Conservation (phyloP, 92 coral and sea anemone species). For the Siderastrea radians region DNA sequence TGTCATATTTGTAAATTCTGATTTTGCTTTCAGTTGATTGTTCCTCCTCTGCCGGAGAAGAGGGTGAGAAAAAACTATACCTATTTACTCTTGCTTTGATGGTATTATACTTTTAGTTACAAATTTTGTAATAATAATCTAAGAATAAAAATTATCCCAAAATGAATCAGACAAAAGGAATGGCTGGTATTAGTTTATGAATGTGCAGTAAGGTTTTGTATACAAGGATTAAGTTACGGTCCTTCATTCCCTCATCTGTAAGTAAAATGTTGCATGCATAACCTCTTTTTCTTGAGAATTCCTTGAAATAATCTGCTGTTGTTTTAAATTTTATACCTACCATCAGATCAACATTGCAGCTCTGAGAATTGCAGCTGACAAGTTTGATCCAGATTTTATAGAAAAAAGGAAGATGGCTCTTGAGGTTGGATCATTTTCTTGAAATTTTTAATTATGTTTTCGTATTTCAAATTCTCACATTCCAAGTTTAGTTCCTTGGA, state of each 20-base stretch:
- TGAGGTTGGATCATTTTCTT: constrained; percentile 67
- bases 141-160: no score
- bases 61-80: constrained; percentile 72
- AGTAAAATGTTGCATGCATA: not conserved
- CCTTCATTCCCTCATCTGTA: not conserved
- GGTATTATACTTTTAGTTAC: no score
- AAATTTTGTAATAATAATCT: no score
- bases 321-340: not conserved
- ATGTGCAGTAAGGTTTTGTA: no score
- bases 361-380: constrained; percentile 89
- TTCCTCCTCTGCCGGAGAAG: constrained; percentile 97
- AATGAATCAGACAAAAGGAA: no score
- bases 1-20: not conserved
- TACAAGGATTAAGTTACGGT: no score
- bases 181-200: no score
- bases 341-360: constrained; percentile 87
- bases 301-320: not conserved
- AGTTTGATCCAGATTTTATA: constrained; percentile 97
- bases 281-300: not conserved
- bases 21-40: constrained; percentile 76
- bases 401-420: constrained; percentile 92
- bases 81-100: no score
- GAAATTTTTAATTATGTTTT: not conserved
- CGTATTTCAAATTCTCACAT: no score
- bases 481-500: not conserved